Evolutionary conservation across 2,888 invertebrate species (phyloP), one percentile per base, ranked within the genome.

Genomic region (Listrodromus nycthemerus): DNA sequence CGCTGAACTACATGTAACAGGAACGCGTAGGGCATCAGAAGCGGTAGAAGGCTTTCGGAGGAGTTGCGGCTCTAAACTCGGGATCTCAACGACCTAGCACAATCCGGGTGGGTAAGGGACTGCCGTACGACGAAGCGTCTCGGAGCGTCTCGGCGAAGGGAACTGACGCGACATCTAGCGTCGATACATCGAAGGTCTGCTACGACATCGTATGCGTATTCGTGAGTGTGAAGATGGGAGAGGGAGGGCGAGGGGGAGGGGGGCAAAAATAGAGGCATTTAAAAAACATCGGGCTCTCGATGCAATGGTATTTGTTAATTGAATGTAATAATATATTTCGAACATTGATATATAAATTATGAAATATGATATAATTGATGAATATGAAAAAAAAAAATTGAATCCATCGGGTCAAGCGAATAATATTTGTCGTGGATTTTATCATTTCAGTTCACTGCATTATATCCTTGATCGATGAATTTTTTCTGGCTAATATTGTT

Each of bases 101-200:
- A 78, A 82, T 74, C 69, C 63, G 67, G 69, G 67, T 69, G 78
- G 67, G 78, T 69, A 78, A 82, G 82, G 55, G 71, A 78, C 78
- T 74, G 63, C 61, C 63, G 41, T 48, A 65, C 55, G 33, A 58
- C 41, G 33, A 16, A 66, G n/a, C 52, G 52, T 69, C 45, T 21
- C 50, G 61, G 41, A 8, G 50, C 41, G 41, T 24, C 19, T 63
- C 67, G 45, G 16, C 48, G 65, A 16, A 79, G 69, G 74, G 48
- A 69, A 27, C 41, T 65, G 74, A 16, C 8, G 74, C 82, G 82
- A 78, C 82, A 82, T 82, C 82, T 82, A 79, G 82, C 82, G 82
- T 74, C 10, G n/a, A 41, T 37, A 19, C 27, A 5, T 13, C 41
- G 73, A 73, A 30, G 13, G 41, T 61, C 73, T 7, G 10, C 10